A percentile compares a stretch with the other conserved stretches of the same genome.
phyloP scores from a whole-genome alignment of 1,140 invertebrate species.

The Drosophila quadrilineata region DNA sequence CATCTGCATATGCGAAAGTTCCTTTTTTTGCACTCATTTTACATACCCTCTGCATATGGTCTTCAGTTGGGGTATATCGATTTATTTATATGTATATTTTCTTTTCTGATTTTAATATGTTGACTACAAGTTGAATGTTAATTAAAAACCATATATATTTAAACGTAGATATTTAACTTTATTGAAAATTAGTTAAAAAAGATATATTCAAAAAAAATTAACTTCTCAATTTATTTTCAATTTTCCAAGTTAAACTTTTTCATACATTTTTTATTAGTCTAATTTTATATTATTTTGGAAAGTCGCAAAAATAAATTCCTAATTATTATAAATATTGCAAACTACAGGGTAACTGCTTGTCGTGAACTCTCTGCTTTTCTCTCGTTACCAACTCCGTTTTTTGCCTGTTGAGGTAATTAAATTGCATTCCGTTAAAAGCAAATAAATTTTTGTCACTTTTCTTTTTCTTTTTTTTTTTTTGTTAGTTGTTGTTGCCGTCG shows the following conservation, averaged over 20 bases:
- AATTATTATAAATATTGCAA: too few species aligned
- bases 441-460: constrained; percentile 53
- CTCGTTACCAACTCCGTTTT: constrained; percentile 7
- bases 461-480: constrained; percentile 36
- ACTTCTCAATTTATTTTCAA: too few species aligned
- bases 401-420: constrained; percentile 59
- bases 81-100: background rate
- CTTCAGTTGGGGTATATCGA: background rate
- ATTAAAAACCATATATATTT: too few species aligned
- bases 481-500: constrained; percentile 17
- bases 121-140: too few species aligned
- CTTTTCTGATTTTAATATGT: too few species aligned
- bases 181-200: too few species aligned
- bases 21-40: constrained; percentile 15
- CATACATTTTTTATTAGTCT: too few species aligned
- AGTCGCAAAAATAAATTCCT: too few species aligned
- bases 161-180: too few species aligned
- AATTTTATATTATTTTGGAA: too few species aligned
- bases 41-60: constrained; percentile 1
- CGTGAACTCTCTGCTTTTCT: background rate
- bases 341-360: background rate
- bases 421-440: constrained; percentile 39
- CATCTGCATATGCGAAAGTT: constrained; percentile 68
- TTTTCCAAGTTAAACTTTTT: too few species aligned
- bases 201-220: background rate